Evolutionary conservation across 2,797 vertebrate genomes (phyloP).

Genomic region (Gadopsis marmoratus): DNA sequence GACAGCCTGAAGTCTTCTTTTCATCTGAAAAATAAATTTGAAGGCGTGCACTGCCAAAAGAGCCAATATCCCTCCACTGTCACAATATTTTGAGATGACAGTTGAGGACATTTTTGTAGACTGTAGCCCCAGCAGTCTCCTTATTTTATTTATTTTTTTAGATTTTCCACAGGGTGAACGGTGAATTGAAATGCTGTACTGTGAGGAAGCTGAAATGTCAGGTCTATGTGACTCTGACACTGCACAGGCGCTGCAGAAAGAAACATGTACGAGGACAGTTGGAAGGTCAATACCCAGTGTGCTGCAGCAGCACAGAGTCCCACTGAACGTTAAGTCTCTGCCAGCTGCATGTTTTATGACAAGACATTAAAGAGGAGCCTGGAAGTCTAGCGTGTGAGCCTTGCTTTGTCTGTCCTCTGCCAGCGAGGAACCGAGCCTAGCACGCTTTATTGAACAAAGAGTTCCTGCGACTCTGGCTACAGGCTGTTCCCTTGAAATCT

Average conservation of each 20-base stretch:
- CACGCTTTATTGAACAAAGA: constrained; percentile 75
- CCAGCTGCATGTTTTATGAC: constrained; percentile 84
- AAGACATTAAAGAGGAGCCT: constrained; percentile 85
- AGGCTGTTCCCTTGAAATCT: constrained; percentile 62
- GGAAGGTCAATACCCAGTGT: constrained; percentile 55
- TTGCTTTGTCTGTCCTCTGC: constrained; percentile 72
- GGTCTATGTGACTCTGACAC: constrained; percentile 59
- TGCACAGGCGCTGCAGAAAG: constrained; percentile 52
- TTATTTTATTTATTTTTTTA: constrained; percentile 38
- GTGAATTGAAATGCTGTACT: constrained; percentile 44
- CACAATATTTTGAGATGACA: constrained; percentile 54
- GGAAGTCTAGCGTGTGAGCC: constrained; percentile 75
- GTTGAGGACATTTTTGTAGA: constrained; percentile 48
- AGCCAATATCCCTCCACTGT: constrained; percentile 44
- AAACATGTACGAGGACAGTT: constrained; percentile 59
- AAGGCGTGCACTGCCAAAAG: constrained; percentile 44
- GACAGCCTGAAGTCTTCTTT: constrained; percentile 58
- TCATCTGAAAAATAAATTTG: constrained; percentile 57
- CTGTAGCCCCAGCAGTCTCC: constrained; percentile 15
- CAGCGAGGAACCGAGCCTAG: constrained; percentile 72
- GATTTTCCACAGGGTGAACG: constrained; percentile 52
- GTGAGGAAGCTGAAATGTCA: constrained; percentile 63
- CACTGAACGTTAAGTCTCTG: constrained; percentile 65
- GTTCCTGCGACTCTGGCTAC: constrained; percentile 61
- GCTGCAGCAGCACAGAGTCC: constrained; percentile 53